Evolutionary conservation across 2,888 invertebrate species (phyloP), one percentile per base, ranked within the genome.

Genomic region (Brachypalpus laphriformis): DNA sequence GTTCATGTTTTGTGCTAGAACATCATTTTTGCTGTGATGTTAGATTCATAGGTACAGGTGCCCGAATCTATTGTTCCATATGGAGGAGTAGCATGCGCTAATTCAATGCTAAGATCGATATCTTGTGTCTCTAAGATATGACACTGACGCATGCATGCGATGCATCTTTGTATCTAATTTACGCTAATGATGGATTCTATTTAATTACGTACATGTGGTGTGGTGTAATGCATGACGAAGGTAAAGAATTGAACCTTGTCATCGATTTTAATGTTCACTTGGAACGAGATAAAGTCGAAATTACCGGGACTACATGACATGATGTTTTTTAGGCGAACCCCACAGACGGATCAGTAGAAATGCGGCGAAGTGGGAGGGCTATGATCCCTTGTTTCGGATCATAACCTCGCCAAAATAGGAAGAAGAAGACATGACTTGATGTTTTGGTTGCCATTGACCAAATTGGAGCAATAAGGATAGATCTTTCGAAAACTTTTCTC

Each of bases 21-120:
- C 31, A 56, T 31, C 25, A 31, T 63, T 68, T 34, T 54, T 28
- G 16, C 45, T 16, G 14, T 40, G 37, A 31, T 20, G 47, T 65
- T 71, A 76, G 65, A 68, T n/a, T n/a, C 37, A 37, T 63, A 68
- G 63, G 68, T 74, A 57, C 42, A 56, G 47, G 56, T 63, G 74
- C 40, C 45, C n/a, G 47, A 51, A 65, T 65, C 78, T 74, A 63
- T 80, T 83, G 83, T 83, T 83, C 74, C 80, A 83, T 51, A 40
- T 65, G 80, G 37, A 63, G 75, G 70, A 74, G 31, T 85, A 71
- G 65, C 85, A 85, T 85, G 85, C 75, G 80, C 75, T 85, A 65
- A 75, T 75, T 85, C 80, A 85, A 85, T 85, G 80, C 18, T 71
- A 25, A 66, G 85, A 81, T 85, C n/a, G 20, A 40, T 71, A 80